Base-by-base conservation (phyloP, 2,113 vertebrate genomes). In the Rhegmatorhina hoffmannsi region DNA sequence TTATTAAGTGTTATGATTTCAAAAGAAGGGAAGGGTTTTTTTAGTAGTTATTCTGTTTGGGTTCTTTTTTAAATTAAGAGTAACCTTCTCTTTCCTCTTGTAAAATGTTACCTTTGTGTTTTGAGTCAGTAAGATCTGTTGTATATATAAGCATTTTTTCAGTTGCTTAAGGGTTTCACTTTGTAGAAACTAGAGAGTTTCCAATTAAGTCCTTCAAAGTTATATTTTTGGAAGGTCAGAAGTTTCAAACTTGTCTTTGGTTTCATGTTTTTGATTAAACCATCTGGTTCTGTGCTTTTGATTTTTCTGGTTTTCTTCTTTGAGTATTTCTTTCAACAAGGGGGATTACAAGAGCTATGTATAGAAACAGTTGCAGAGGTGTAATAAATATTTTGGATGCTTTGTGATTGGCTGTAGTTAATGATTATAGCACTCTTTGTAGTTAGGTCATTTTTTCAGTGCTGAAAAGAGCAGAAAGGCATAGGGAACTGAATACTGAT, bases 281-380 rank as follows among this genome's bases (percentile, higher is more conserved):
- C 66, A 78, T 29, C 11, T 60, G 9, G 17, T 79, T 97, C 67
- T 77, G 97, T 95, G 90, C 94, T 98, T 98, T 98, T 98, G 97
- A 97, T 98, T 98, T 97, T 81, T 96, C 97, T 83, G 29, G 16
- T 73, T 97, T 96, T 95, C 11, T 92, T 97, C 91, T 92, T 95
- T 88, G 95, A 98, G 91, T 91, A 98, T 98, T 98, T 98, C 87
- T 66, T 93, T 93, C 58, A 89, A 3, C 58, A 64, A 95, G 77
- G 84, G 44, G 46, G 81, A 46, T 89, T 86, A 68, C 59, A 36
- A 78, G 73, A 89, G 44, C 80, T 96, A 90, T 31, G 17, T 88
- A 49, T 69, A 67, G 83, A 80, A 96, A 59, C 25, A 64, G 47
- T 95, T 94, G 85, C 95, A 95, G 75, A 78, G 83, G 94, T 92